Conservation (phyloP, 2,888 invertebrate genomes). For the Drosophila gaucha region DNA sequence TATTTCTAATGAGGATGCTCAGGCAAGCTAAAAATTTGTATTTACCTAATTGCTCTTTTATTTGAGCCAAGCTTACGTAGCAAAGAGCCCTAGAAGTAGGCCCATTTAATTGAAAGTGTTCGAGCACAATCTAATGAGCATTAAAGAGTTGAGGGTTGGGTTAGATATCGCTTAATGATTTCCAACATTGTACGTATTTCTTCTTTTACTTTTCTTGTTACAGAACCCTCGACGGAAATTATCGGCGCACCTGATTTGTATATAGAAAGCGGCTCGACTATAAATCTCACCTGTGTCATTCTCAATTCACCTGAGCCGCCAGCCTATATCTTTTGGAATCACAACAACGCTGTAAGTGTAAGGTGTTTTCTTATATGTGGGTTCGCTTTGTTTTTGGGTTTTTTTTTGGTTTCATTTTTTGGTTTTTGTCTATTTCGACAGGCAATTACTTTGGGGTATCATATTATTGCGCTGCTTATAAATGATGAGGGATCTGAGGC, state of each 20-base stretch:
- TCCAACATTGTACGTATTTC: neutral
- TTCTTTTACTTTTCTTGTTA: slow-evolving; percentile 64
- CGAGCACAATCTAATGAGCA: neutral
- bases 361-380: neutral
- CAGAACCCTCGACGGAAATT: slow-evolving; percentile 97
- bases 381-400: neutral
- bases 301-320: slow-evolving; percentile 96
- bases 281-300: slow-evolving; percentile 96
- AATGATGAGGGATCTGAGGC: slow-evolving; percentile 45
- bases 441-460: slow-evolving; percentile 69
- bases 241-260: slow-evolving; percentile 96
- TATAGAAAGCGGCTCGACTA: slow-evolving; percentile 96
- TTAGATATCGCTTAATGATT: neutral
- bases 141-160: slow-evolving; percentile 3
- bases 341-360: slow-evolving; percentile 93
- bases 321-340: slow-evolving; percentile 97
- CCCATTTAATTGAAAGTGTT: slow-evolving; percentile 19
- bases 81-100: slow-evolving; percentile 4
- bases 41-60: slow-evolving; percentile 53
- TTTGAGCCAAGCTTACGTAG: slow-evolving; percentile 37
- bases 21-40: slow-evolving; percentile 19
- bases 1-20: slow-evolving; percentile 41
- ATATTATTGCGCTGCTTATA: slow-evolving; percentile 55
- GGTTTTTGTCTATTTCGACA: slow-evolving; percentile 37
- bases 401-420: neutral